phyloP scores from a whole-genome alignment of 2,888 invertebrate species.

The Chalcosyrphus nemorum region DNA sequence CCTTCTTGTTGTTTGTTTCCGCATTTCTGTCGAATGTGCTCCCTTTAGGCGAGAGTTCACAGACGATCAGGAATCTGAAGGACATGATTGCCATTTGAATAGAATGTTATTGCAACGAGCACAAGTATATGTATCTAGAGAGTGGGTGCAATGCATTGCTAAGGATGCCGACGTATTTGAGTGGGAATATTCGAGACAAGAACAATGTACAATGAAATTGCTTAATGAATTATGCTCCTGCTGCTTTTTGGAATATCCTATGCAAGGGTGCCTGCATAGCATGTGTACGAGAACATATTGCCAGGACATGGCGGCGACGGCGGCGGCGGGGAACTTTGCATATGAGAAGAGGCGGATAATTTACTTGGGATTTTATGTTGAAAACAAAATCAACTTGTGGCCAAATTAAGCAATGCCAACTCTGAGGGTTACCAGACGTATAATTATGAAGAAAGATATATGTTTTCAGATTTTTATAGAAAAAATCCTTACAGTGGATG shows the following conservation, averaged over 20 bases:
- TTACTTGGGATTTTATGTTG: conserved; percentile 24
- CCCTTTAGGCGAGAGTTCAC: conserved; percentile 56
- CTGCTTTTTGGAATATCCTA: conserved; percentile 63
- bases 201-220: conserved; percentile 59
- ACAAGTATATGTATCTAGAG: conserved; percentile 15
- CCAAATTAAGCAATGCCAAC: conserved; percentile 60
- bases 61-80: conserved; percentile 73
- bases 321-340: conserved; percentile 22
- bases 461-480: no score
- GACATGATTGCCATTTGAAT: conserved; percentile 73
- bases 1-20: conserved; percentile 51
- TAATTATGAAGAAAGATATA: conserved; percentile 43
- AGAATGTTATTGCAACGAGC: conserved; percentile 64
- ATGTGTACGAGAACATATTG: conserved; percentile 1
- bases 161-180: conserved; percentile 20
- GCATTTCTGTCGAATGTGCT: conserved; percentile 44
- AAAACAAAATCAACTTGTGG: conserved; percentile 55
- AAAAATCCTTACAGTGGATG: no score
- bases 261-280: background rate
- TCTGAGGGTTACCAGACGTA: conserved; percentile 64
- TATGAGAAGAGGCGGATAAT: conserved; percentile 49
- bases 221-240: conserved; percentile 71
- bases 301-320: conserved; percentile 11
- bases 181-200: conserved; percentile 11
- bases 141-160: conserved; percentile 27